Evolutionary conservation across 1,140 invertebrate species (phyloP).

Genomic region (Tetranychus urticae): DNA sequence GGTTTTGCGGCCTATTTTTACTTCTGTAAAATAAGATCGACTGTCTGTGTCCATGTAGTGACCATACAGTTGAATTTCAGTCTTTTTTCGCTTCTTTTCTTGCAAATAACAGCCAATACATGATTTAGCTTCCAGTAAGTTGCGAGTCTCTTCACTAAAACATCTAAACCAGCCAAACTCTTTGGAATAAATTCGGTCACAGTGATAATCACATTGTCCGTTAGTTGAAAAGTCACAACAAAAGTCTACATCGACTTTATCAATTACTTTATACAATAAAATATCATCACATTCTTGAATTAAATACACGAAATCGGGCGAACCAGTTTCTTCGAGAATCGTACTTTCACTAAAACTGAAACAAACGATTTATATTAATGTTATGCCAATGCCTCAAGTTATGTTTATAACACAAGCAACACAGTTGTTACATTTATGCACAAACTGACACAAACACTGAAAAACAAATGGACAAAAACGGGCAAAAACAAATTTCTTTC

Average conservation of each 20-base stretch:
- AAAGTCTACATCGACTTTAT: neutral
- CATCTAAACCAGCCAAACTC: neutral
- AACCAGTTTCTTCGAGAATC: slow-evolving; percentile 2
- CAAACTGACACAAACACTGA: too few relatives aligned
- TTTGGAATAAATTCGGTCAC: neutral
- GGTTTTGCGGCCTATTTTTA: neutral
- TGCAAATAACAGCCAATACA: neutral
- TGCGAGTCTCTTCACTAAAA: neutral
- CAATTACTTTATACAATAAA: neutral
- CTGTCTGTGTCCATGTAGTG: neutral
- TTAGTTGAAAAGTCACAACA: neutral
- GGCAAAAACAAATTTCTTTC: too few relatives aligned
- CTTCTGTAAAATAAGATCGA: neutral
- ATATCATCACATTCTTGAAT: neutral
- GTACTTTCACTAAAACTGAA: slow-evolving; percentile 1
- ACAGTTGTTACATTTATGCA: too few relatives aligned
- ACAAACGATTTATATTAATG: slow-evolving; percentile 1
- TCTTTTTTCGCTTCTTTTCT: neutral
- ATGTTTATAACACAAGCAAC: too few relatives aligned
- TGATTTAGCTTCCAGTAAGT: neutral
- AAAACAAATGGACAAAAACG: too few relatives aligned
- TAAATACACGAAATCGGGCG: neutral
- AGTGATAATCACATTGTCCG: neutral
- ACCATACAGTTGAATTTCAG: neutral
- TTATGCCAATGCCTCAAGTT: too few relatives aligned